Conservation (phyloP, 2,888 invertebrate genomes). For the Argyresthia goedartella region DNA sequence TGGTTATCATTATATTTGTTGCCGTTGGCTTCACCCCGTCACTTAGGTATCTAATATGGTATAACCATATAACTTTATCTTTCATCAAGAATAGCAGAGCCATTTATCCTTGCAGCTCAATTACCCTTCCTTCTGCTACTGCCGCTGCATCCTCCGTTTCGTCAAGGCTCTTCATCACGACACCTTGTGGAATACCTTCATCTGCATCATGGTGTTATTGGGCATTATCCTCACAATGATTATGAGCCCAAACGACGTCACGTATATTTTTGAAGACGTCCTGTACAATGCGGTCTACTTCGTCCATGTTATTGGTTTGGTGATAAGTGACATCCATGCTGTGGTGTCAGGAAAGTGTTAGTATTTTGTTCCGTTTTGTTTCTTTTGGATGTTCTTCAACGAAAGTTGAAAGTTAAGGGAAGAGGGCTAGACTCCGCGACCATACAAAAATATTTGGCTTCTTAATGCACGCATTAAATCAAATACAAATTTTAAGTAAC, state of each 20-base stretch:
- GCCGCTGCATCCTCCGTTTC: slow-evolving; percentile 16
- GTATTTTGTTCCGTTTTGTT: too few relatives aligned
- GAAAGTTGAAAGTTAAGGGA: too few relatives aligned
- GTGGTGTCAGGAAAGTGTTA: neutral
- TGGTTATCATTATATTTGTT: too few relatives aligned
- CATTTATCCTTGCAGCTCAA: neutral
- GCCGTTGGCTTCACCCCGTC: too few relatives aligned
- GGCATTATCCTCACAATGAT: slow-evolving; percentile 18
- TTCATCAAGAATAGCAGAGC: too few relatives aligned
- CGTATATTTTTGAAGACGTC: neutral
- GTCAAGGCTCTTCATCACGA: slow-evolving; percentile 29
- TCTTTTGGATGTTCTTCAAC: too few relatives aligned
- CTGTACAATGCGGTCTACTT: neutral
- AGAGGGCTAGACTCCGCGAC: too few relatives aligned
- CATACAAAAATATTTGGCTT: too few relatives aligned
- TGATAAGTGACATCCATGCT: neutral
- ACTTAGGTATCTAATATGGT: too few relatives aligned
- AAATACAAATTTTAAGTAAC: too few relatives aligned
- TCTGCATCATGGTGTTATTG: slow-evolving; percentile 25
- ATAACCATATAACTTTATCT: too few relatives aligned
- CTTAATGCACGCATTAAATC: too few relatives aligned
- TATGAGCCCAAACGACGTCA: neutral
- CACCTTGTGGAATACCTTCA: slow-evolving; percentile 32
- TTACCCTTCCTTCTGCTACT: neutral
- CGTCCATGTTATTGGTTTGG: neutral